Base-by-base conservation (phyloP, 2,888 invertebrate species). In the Synergus itoensis region DNA sequence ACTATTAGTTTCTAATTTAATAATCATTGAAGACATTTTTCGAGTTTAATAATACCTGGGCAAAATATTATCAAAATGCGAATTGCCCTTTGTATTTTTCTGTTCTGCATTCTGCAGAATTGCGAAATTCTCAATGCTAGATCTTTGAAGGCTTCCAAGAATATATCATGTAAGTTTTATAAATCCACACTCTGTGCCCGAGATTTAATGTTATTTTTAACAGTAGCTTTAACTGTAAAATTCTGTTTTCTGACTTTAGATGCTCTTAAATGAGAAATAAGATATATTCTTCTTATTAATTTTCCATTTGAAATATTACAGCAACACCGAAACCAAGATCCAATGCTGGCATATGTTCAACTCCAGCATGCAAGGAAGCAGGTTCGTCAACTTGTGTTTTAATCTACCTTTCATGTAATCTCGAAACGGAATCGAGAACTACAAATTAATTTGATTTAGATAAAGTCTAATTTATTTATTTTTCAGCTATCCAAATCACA, bases 401-500 rank as follows among this genome's bases (percentile, higher is more conserved):
- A 18, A 18, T 57, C 3, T 3, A 11, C 11, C 3, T 7, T 0
- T 18, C n/a, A 57, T 18, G 18, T 53, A n/a, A 8, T n/a, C 18
- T 57, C 3, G 2, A 28, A 62, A 28, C 14, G 14, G 18, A 60
- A 60, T 21, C 18, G 18, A 4, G 14, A 62, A 28, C 18, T 28
- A 14, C 18, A 62, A 1, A 62, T 62, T 28, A 12, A 16, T 28
- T 36, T 36, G 5, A 7, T 36, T 36, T 36, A 7, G 5, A 36
- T 36, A 36, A 36, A 36, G 5, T 5, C 36, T 5, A 36, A 41
- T 36, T 41, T 16, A 41, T 67, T 60, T 77, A 41, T n/a, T 28
- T 36, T 57, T 14, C 92, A 94, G 96, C 97, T 0, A 95, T 96
- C 0, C 94, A 94, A 82, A 93, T 97, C 14, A 92, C 97, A 53